Base-by-base conservation (phyloP, 2,888 invertebrate genomes). In the Pammene aurita region DNA sequence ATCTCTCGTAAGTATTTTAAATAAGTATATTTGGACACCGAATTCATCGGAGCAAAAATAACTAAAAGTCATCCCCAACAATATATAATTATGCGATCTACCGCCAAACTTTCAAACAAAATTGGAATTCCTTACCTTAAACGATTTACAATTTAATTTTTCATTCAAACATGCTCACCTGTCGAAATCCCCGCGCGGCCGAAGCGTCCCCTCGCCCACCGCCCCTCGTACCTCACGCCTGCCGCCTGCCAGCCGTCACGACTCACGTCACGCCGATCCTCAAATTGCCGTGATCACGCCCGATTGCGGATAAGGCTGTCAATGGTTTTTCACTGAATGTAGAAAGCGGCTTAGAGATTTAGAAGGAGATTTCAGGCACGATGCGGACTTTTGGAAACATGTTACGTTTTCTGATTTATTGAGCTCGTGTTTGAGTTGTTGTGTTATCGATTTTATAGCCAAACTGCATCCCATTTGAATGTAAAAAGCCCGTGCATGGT, bases 231-330 rank as follows among this genome's bases (percentile, higher is more conserved):
- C 50, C 18, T 52, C 50, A 52, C 62, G n/a, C 50, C 7, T 7
- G 9, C 16, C 34, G 7, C 46, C 35, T 35, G 16, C 14, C 46
- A 14, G 41, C 10, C 16, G 58, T 16, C 35, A 16, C 35, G 18
- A 16, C 35, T 61, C 48, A 14, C 13, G 61, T 13, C 42, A 7
- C 42, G 18, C 44, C 26, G 48, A 58, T 48, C 38, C 41, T n/a
- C 41, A 41, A 52, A 52, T 62, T 62, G 50, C n/a, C 41, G 50
- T 41, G 41, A 62, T 52, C 61, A 61, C 61, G 48, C 41, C 2
- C 62, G 50, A 62, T 52, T 52, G 16, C 16, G 61, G 48, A 16
- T 38, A 34, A 61, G 11, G 50, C 50, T 52, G 62, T 62, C 62
- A 52, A 38, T 52, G 50, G 18, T 38, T 41, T 50, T 61, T 61